Base-by-base conservation (phyloP, 2,888 invertebrate genomes). In the Brenthis hecate region DNA sequence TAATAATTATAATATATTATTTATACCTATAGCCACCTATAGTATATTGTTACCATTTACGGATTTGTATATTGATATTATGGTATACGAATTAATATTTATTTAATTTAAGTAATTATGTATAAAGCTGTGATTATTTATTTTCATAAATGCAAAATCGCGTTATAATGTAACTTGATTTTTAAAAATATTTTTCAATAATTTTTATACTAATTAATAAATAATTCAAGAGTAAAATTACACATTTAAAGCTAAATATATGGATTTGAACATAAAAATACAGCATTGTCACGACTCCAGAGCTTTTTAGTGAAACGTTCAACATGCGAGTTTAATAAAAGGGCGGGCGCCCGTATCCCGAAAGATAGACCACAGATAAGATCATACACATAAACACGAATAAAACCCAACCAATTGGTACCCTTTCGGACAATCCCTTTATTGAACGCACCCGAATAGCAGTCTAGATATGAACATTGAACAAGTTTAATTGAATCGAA, bases 341-440 rank as follows among this genome's bases (percentile, higher is more conserved):
- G 86, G 84, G 83, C 80, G 83, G 79, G 81, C 77, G 80, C 90
- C 90, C 91, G 88, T 88, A 91, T 91, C 78, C 80, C 81, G 74
- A 80, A 78, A 77, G 79, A 82, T 79, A 81, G 79, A 78, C 85
- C 85, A 76, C 85, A 86, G 92, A 92, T 92, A 91, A 89, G 83
- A 92, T 90, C 90, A 84, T 84, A 85, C 84, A 85, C 86, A 82
- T 84, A 88, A 88, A 88, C 87, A 85, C 82, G 82, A 81, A 83
- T 87, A 85, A 86, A 87, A 79, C 78, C 82, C 79, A 74, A 76
- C 79, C 79, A 80, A 80, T 89, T 89, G 82, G 80, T 86, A 89
- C 90, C 91, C 90, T 90, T 90, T 88, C 81, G 60, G 61, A 81
- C 76, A 79, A 79, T 78, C 78, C 79, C 74, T 80, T 81, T 81